Evolutionary conservation across 2,113 vertebrate genomes (phyloP).

Genomic region (Meriones unguiculatus): DNA sequence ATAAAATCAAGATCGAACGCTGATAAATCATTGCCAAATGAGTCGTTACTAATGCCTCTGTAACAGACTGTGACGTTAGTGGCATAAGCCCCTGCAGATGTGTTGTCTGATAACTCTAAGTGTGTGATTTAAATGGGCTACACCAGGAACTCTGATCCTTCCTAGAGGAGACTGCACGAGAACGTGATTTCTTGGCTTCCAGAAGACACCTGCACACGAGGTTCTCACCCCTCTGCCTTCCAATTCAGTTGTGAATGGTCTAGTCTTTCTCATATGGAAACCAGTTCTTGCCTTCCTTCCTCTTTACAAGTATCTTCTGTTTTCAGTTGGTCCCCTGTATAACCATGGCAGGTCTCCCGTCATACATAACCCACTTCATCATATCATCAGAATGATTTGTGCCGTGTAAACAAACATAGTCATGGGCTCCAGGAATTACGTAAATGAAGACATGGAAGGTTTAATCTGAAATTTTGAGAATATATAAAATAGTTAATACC

Average conservation of each 20-base stretch:
- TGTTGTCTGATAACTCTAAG: not conserved
- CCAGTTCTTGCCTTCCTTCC: not conserved
- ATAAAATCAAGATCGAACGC: not conserved
- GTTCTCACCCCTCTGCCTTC: not conserved
- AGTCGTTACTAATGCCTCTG: not conserved
- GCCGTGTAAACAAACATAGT: not conserved
- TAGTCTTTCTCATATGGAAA: not conserved
- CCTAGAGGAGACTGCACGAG: not conserved
- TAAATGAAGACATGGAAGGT: not conserved
- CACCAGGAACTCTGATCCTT: not conserved
- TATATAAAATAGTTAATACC: not conserved
- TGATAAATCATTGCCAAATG: not conserved
- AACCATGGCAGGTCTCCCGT: not conserved
- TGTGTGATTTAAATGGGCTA: not conserved
- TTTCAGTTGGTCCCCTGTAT: not conserved
- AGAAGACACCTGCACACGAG: not conserved
- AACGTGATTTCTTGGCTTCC: not conserved
- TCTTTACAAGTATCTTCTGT: not conserved
- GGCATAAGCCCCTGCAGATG: not conserved
- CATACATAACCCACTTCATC: not conserved
- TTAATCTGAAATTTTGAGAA: slow-evolving; percentile 10
- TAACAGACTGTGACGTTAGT: not conserved
- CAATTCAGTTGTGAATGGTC: not conserved
- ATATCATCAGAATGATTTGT: not conserved
- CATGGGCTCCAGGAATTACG: not conserved